A percentile compares a stretch with the other conserved stretches of the same genome.
Evolutionary conservation across 1,140 invertebrate genomes (phyloP).

Genomic region (Drosophila athabasca): DNA sequence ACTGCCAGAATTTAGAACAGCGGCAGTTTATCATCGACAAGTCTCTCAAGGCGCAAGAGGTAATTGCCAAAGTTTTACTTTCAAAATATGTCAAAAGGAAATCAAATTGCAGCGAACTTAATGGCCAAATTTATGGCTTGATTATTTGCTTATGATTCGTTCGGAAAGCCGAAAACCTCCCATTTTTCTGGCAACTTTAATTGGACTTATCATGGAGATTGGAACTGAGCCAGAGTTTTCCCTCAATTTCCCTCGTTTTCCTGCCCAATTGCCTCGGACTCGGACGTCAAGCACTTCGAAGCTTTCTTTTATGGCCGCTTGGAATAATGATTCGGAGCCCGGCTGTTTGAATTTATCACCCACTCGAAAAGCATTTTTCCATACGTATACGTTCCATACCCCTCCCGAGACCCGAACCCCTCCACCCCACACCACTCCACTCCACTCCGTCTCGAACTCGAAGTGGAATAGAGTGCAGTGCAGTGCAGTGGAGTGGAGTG

Average conservation of each 20-base stretch:
- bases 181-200: constrained; percentile 72
- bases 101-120: constrained; percentile 51
- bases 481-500: constrained; percentile 26
- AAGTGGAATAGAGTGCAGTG: constrained; percentile 52
- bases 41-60: constrained; percentile 44
- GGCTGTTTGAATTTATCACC: constrained; percentile 79
- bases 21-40: constrained; percentile 64
- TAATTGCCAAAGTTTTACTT: constrained; percentile 68
- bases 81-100: constrained; percentile 63
- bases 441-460: constrained; percentile 1
- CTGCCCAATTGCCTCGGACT: constrained; percentile 43
- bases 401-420: background rate
- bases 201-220: constrained; percentile 74
- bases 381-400: constrained; percentile 20
- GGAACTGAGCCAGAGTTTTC: constrained; percentile 42
- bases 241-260: constrained; percentile 49
- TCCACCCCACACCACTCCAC: too few species aligned
- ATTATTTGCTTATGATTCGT: constrained; percentile 77
- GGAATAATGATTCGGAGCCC: constrained; percentile 63
- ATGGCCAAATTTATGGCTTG: constrained; percentile 76
- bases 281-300: constrained; percentile 52
- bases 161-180: constrained; percentile 29
- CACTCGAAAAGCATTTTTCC: constrained; percentile 78
- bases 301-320: constrained; percentile 78
- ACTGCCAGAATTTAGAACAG: constrained; percentile 37